phyloP scores from a whole-genome alignment of 2,797 vertebrate species.

The Clarias fuscus region DNA sequence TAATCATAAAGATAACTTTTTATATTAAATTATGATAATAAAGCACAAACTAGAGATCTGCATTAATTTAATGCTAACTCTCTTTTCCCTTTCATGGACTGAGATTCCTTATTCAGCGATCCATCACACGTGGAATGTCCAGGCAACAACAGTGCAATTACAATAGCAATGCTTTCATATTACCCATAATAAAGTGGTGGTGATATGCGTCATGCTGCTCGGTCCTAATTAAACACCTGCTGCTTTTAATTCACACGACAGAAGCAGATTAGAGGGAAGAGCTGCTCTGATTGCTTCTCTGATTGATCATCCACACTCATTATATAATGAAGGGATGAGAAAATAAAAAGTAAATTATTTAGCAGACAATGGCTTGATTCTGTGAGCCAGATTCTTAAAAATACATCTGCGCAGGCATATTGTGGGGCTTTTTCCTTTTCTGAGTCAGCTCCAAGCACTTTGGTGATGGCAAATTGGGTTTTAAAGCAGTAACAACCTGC shows the following conservation, averaged over 20 bases:
- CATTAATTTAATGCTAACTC: background rate
- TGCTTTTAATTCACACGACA: slow-evolving; percentile 47
- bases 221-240: slow-evolving; percentile 54
- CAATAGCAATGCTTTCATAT: slow-evolving; percentile 29
- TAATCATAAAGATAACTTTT: background rate
- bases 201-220: slow-evolving; percentile 38
- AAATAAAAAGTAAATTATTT: slow-evolving; percentile 4
- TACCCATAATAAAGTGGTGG: slow-evolving; percentile 30
- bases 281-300: slow-evolving; percentile 30
- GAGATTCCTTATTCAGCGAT: background rate
- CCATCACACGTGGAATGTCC: background rate
- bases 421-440: background rate
- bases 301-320: slow-evolving; percentile 39
- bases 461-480: background rate
- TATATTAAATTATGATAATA: too few species aligned
- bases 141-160: slow-evolving; percentile 24
- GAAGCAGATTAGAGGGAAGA: slow-evolving; percentile 43
- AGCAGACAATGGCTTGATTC: background rate
- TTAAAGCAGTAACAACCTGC: background rate
- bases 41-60: too few species aligned
- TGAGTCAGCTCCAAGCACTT: background rate
- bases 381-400: background rate
- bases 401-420: background rate
- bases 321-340: slow-evolving; percentile 17
- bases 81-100: background rate